A percentile compares a stretch with the other conserved stretches of the same genome.
Evolutionary conservation across 1,140 invertebrate genomes (phyloP).

Genomic region (Stegodyphus dumicola): DNA sequence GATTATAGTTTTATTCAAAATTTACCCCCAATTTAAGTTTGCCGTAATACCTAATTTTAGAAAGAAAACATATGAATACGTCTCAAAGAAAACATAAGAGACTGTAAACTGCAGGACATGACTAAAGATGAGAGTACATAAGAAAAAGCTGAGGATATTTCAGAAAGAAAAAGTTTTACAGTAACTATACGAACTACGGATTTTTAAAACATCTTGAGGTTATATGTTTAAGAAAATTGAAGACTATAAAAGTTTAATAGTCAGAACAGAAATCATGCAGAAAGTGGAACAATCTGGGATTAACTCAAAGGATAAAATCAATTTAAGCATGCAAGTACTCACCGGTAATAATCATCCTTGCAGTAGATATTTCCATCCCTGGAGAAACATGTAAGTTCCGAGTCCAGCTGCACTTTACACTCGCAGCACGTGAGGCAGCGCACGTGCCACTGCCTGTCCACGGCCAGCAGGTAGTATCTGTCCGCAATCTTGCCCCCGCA

Average conservation of each 20-base stretch:
- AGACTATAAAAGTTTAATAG: not conserved
- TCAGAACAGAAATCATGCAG: not conserved
- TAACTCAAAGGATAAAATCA: not conserved
- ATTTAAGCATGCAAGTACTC: conserved; percentile 68
- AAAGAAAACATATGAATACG: too few relatives aligned
- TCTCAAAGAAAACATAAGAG: too few relatives aligned
- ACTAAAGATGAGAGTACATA: too few relatives aligned
- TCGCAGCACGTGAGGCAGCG: conserved; percentile 83
- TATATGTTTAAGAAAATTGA: not conserved
- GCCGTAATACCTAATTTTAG: too few relatives aligned
- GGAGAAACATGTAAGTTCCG: conserved; percentile 92
- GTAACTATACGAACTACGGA: not conserved
- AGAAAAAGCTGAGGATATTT: too few relatives aligned
- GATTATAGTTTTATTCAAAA: too few relatives aligned
- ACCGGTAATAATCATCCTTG: conserved; percentile 98
- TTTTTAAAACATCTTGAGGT: not conserved
- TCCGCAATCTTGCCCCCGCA: conserved; percentile 86
- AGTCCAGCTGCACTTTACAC: conserved; percentile 87
- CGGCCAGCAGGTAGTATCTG: conserved; percentile 87
- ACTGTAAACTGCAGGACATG: too few relatives aligned
- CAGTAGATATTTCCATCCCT: conserved; percentile 95
- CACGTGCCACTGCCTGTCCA: conserved; percentile 90
- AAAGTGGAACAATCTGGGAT: not conserved
- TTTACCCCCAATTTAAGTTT: too few relatives aligned
- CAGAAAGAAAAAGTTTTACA: too few relatives aligned